These are phyloP conservation scores for Clinocottus analis DNA, from an alignment of 2,113 vertebrate genomes.

Conservation along the genomic window DNA sequence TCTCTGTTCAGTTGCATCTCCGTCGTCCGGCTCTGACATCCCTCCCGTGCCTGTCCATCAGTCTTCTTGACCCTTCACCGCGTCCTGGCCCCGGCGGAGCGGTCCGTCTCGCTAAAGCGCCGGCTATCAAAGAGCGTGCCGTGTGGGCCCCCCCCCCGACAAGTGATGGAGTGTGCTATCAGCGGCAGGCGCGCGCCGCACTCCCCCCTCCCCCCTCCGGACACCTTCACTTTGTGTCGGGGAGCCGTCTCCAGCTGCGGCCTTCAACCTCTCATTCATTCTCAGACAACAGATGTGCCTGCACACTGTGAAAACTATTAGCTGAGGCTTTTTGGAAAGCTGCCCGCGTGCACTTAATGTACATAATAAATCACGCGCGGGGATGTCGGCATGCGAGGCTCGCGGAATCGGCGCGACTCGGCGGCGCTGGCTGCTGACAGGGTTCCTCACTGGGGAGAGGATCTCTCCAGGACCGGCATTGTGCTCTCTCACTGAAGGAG, in stretches of 20 bases:
- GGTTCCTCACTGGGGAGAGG: constrained; percentile 28
- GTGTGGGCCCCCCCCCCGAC: constrained; percentile 31
- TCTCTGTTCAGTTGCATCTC: constrained; percentile 15
- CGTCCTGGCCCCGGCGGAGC: constrained; percentile 14
- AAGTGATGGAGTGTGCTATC: constrained; percentile 50
- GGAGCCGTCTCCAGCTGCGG: constrained; percentile 3
- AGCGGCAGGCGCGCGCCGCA: constrained; percentile 21
- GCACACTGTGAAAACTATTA: not conserved
- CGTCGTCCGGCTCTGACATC: not conserved
- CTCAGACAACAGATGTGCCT: constrained; percentile 2
- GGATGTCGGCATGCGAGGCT: constrained; percentile 19
- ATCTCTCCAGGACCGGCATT: constrained; percentile 19
- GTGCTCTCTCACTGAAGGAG: constrained; percentile 29
- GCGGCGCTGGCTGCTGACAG: constrained; percentile 28
- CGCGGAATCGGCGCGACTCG: not conserved
- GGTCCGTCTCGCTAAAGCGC: constrained; percentile 51
- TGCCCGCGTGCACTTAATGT: not conserved
- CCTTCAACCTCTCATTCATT: constrained; percentile 21
- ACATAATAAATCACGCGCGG: constrained; percentile 27
- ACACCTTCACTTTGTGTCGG: constrained; percentile 20
- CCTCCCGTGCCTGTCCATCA: constrained; percentile 43
- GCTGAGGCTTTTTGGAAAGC: not conserved
- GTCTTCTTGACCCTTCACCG: constrained; percentile 29
- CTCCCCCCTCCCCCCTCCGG: constrained; percentile 10
- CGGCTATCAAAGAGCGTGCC: constrained; percentile 44